Base-by-base conservation (phyloP, 2,113 vertebrate species). In the Platichthys flesus region DNA sequence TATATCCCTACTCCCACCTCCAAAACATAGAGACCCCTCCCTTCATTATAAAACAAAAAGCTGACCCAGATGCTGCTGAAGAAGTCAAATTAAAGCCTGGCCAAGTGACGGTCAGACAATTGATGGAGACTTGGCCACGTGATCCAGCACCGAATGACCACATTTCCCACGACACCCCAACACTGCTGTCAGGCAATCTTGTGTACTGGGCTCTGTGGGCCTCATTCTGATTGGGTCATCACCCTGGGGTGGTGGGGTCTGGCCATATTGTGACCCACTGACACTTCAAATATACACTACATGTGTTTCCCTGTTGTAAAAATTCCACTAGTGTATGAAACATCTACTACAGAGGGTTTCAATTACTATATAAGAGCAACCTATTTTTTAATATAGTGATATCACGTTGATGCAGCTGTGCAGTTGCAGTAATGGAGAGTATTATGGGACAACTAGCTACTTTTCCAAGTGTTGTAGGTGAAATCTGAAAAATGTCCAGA, bases 121-220 rank as follows among this genome's bases (percentile, higher is more conserved):
- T 71, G 35, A 78, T 42, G 56, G 76, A 58, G 45, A 74, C 69
- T 62, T 18, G 71, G 51, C 14, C 64, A 77, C 23, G 40, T 82
- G 67, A 82, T 71, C 57, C 52, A 68, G 68, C 61, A 81, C 47
- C 7, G 12, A 47, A 52, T 61, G 72, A 85, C 85, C 79, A 78
- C 87, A 85, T 82, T 84, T 89, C 87, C 82, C 86, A 81, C 42
- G 79, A 83, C 72, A 72, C 63, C 26, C 5, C 12, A 56, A 42
- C 31, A 16, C 62, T 74, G 64, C 79, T 83, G 61, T 81, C 63
- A 79, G 70, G 21, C 67, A 79, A 71, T 78, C 76, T 61, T 73
- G 78, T 82, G 66, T 49, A 37, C 28, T 55, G 61, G 71, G 75
- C 57, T 64, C 79, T 72, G 26, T 81, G 77, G 45, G 61, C 75